Percentiles rank a stretch among this genome's conserved stretches.
Evolutionary conservation across 2,888 invertebrate genomes (phyloP).

Genomic region (Tyria jacobaeae): DNA sequence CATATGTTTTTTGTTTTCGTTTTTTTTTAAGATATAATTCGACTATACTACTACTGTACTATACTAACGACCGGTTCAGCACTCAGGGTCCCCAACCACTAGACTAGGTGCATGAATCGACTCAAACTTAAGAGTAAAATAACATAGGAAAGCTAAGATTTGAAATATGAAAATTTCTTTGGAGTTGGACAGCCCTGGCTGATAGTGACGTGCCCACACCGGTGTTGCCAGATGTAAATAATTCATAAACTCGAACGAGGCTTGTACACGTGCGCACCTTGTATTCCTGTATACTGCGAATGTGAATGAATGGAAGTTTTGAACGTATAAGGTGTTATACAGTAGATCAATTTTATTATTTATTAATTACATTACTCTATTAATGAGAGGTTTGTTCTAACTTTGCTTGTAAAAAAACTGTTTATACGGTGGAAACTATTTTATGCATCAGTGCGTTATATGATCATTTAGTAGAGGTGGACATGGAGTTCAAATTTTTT

Average conservation of each 20-base stretch:
- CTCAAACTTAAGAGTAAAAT: background rate
- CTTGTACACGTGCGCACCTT: conserved; percentile 31
- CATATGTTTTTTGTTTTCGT: too few species aligned
- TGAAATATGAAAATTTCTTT: background rate
- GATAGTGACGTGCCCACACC: conserved; percentile 39
- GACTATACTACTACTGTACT: too few species aligned
- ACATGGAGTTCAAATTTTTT: too few species aligned
- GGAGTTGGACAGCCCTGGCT: conserved; percentile 43
- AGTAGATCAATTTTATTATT: background rate
- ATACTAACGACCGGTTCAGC: too few species aligned
- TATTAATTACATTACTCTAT: background rate
- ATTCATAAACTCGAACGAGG: conserved; percentile 53
- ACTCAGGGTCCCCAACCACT: too few species aligned
- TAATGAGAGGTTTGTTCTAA: background rate
- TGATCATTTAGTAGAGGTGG: too few species aligned
- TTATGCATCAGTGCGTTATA: background rate
- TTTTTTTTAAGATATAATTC: too few species aligned
- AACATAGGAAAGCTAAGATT: background rate
- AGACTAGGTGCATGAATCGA: background rate
- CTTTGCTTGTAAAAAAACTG: background rate
- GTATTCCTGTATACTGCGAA: conserved; percentile 6
- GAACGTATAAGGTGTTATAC: background rate
- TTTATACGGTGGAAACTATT: background rate
- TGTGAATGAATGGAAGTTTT: conserved; percentile 14
- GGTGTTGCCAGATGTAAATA: conserved; percentile 61